Percentiles rank a stretch among this genome's conserved stretches.
These are phyloP conservation scores for Drosophila obscura DNA, from an alignment of 1,140 invertebrate genomes.

Conservation along the genomic window DNA sequence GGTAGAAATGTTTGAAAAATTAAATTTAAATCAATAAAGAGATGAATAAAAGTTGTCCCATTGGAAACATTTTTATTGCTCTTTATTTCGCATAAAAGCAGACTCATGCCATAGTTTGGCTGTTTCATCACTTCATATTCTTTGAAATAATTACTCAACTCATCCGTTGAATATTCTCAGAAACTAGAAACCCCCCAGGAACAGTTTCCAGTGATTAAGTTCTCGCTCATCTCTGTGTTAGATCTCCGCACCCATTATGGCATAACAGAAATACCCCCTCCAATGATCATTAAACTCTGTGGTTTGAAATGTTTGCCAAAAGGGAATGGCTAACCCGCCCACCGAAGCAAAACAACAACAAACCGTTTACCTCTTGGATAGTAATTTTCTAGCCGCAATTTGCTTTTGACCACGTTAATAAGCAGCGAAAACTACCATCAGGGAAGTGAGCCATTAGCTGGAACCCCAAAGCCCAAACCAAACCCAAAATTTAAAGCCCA, in stretches of 20 bases:
- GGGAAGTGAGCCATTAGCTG: constrained; percentile 54
- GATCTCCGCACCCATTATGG: constrained; percentile 24
- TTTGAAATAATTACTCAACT: no score
- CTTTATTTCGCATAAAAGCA: no score
- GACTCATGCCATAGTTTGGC: no score
- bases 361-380: constrained; percentile 38
- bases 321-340: constrained; percentile 28
- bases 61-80: no score
- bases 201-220: not conserved
- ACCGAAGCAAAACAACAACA: constrained; percentile 35
- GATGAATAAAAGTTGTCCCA: no score
- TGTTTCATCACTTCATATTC: no score
- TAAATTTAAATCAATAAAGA: not conserved
- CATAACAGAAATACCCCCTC: not conserved
- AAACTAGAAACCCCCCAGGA: not conserved
- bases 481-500: constrained; percentile 15
- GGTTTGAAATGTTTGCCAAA: constrained; percentile 4
- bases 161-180: not conserved
- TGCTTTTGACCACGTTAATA: constrained; percentile 65
- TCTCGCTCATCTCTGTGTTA: constrained; percentile 8
- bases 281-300: constrained; percentile 53
- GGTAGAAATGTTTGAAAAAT: not conserved
- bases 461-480: constrained; percentile 15
- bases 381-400: constrained; percentile 57
- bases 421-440: constrained; percentile 47